phyloP scores from a whole-genome alignment of 2,113 vertebrate genomes.

The Syrrhaptes paradoxus region DNA sequence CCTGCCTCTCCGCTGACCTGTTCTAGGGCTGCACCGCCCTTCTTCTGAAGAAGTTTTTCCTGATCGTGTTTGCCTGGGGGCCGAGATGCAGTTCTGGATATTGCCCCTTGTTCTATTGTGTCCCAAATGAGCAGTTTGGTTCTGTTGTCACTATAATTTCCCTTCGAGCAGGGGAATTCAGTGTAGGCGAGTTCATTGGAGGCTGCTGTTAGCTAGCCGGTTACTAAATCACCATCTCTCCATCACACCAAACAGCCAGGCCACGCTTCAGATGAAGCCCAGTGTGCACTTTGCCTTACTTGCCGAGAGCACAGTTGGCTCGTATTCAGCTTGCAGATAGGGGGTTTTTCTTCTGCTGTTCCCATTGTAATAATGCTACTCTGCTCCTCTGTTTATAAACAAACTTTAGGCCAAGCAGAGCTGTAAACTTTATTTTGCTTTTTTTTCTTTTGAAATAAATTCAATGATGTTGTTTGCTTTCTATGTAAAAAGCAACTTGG shows the following conservation, averaged over 20 bases:
- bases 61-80: no score
- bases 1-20: not conserved
- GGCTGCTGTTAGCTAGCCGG: not conserved
- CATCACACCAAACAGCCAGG: not conserved
- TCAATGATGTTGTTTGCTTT: not conserved
- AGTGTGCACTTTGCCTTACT: not conserved
- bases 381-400: conserved; percentile 40
- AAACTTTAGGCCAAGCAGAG: not conserved
- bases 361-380: not conserved
- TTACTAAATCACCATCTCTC: not conserved
- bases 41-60: not conserved
- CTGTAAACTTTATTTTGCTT: conserved; percentile 15
- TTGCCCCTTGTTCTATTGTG: not conserved
- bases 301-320: not conserved
- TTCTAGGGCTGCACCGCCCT: not conserved
- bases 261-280: not conserved
- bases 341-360: not conserved
- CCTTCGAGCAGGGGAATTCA: not conserved
- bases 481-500: not conserved
- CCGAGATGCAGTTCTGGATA: not conserved
- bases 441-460: not conserved
- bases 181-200: not conserved
- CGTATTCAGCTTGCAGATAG: not conserved
- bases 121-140: not conserved
- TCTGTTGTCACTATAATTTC: not conserved